Percentiles rank a stretch among this genome's conserved stretches.
Conservation (phyloP, 2,888 invertebrate genomes). For the Cyaniris semiargus region DNA sequence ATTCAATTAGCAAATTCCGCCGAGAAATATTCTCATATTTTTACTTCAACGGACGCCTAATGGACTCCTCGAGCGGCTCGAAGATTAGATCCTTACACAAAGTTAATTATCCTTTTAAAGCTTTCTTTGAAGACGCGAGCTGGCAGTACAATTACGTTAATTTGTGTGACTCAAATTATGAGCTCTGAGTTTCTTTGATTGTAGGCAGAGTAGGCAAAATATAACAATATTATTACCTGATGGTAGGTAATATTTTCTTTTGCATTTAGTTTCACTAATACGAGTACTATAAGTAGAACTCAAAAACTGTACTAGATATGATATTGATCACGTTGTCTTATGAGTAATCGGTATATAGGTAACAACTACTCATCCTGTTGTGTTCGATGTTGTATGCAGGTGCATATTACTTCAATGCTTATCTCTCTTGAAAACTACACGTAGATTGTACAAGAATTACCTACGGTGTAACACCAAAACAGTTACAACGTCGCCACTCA, state of each 20-base stretch:
- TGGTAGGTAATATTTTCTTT: too few relatives aligned
- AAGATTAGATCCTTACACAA: neutral
- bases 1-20: slow-evolving; percentile 30
- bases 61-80: neutral
- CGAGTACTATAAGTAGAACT: too few relatives aligned
- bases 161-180: neutral
- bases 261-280: too few relatives aligned
- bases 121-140: neutral
- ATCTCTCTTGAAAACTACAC: too few relatives aligned
- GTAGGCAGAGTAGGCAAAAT: neutral
- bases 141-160: neutral
- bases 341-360: too few relatives aligned
- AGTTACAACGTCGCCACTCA: neutral
- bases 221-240: neutral
- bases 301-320: too few relatives aligned
- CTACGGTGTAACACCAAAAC: neutral
- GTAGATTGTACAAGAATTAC: too few relatives aligned
- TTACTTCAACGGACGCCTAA: slow-evolving; percentile 16
- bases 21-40: slow-evolving; percentile 24
- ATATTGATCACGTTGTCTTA: too few relatives aligned
- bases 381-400: too few relatives aligned
- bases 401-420: too few relatives aligned
- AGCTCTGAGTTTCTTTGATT: neutral
- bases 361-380: too few relatives aligned
- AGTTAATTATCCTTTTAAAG: slow-evolving; percentile 8